Base-by-base conservation (phyloP, 2,888 invertebrate species). In the Chymomyza procnemis region DNA sequence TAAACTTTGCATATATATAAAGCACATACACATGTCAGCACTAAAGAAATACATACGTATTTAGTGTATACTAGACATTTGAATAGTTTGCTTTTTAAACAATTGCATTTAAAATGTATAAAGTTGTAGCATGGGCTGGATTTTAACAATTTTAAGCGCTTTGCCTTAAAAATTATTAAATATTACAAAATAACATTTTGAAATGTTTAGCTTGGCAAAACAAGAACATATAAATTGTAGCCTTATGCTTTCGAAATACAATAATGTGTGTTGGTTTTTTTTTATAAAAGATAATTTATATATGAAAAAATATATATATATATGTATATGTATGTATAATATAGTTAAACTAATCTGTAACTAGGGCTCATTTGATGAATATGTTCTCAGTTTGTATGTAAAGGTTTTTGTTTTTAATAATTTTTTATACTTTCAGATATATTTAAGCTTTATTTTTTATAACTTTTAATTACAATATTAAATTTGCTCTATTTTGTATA, bases 351-450 rank as follows among this genome's bases (percentile, higher is more conserved):
- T 86, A 81, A 81, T 72, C 81, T 83, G 84, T 81, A 84, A 81
- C 87, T 86, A 81, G 87, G 81, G 81, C 73, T 83, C 82, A 87
- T 85, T 87, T 80, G 75, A 83, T 87, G 87, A 87, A 71, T 82
- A 87, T 83, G 80, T 61, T 81, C 79, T 81, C 86, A 81, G 76
- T 81, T 61, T 70, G 77, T 71, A 73, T 76, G 60, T 69, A 67
- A 76, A 72, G 69, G 58, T 76, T 74, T 71, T 67, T 47, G 60
- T 66, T 64, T 41, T 41, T 12, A 41, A 41, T 41, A 4, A 41
- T 41, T 70, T 60, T 58, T 57, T 66, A 66, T 67, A 69, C 66
- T 65, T 72, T 18, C 66, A 65, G 34, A 55, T 66, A 64, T 55
- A 71, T 67, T 76, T 60, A 59, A 55, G 48, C 63, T 69, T 59